Evolutionary conservation across 2,113 vertebrate species (phyloP).

Genomic region (Fukomys damarensis): DNA sequence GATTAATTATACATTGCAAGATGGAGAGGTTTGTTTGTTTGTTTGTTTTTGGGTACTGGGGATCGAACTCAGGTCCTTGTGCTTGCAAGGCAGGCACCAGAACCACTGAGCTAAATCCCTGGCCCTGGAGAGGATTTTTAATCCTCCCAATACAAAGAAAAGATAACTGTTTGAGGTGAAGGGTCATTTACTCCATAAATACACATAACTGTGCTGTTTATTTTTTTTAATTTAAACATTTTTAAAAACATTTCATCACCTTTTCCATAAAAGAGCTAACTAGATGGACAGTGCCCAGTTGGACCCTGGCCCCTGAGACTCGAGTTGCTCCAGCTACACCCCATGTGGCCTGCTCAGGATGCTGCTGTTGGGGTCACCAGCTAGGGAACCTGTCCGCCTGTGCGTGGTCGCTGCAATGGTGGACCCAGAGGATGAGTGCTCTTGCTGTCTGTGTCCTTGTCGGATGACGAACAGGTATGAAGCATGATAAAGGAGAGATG

Average conservation of each 20-base stretch:
- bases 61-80: too few relatives aligned
- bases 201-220: neutral
- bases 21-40: too few relatives aligned
- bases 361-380: fast-evolving
- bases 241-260: neutral
- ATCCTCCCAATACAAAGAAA: neutral
- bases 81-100: too few relatives aligned
- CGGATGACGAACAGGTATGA: neutral
- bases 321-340: fast-evolving
- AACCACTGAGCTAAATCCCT: too few relatives aligned
- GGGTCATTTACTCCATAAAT: neutral
- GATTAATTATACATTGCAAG: neutral
- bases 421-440: fast-evolving
- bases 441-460: neutral
- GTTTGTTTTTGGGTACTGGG: too few relatives aligned
- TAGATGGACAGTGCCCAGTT: fast-evolving
- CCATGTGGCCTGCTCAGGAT: fast-evolving
- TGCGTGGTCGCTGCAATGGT: too few relatives aligned
- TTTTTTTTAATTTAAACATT: neutral
- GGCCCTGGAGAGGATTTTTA: neutral
- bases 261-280: neutral
- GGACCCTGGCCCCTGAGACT: neutral
- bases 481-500: neutral
- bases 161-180: neutral
- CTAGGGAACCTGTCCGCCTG: neutral